Evolutionary conservation across 2,888 invertebrate species (phyloP).

Genomic region (Spisula solida): DNA sequence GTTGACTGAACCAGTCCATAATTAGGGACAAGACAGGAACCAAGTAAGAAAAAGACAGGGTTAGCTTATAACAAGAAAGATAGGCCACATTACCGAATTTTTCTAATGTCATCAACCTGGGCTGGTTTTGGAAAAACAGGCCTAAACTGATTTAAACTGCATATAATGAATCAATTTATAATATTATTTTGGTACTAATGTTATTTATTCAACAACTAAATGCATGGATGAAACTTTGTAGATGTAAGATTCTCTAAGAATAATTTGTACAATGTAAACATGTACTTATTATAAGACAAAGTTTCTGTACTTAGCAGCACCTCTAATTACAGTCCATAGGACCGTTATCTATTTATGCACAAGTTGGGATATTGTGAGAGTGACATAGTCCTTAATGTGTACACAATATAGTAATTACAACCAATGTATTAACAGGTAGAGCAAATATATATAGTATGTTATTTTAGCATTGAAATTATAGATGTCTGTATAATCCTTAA

Average conservation of each 20-base stretch:
- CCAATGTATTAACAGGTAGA: no score
- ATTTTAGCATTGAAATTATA: no score
- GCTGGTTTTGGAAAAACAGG: background rate
- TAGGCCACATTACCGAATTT: conserved; percentile 2
- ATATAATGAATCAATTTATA: background rate
- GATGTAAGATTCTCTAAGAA: background rate
- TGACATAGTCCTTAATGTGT: no score
- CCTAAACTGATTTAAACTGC: background rate
- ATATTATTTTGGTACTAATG: background rate
- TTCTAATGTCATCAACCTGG: background rate
- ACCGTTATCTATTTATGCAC: no score
- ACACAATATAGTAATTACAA: no score
- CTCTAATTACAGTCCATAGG: no score
- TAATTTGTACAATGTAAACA: background rate
- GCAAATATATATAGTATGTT: no score
- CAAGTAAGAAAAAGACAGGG: background rate
- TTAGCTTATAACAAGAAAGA: background rate
- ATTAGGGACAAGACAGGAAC: background rate
- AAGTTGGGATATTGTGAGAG: no score
- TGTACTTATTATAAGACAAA: conserved; percentile 4
- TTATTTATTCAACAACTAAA: background rate
- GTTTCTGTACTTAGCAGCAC: no score
- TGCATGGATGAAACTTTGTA: background rate
- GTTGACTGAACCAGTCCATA: background rate
- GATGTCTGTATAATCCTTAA: no score